A percentile compares a stretch with the other conserved stretches of the same genome.
Evolutionary conservation across 2,888 invertebrate species (phyloP).

Genomic region (Spodoptera exigua): DNA sequence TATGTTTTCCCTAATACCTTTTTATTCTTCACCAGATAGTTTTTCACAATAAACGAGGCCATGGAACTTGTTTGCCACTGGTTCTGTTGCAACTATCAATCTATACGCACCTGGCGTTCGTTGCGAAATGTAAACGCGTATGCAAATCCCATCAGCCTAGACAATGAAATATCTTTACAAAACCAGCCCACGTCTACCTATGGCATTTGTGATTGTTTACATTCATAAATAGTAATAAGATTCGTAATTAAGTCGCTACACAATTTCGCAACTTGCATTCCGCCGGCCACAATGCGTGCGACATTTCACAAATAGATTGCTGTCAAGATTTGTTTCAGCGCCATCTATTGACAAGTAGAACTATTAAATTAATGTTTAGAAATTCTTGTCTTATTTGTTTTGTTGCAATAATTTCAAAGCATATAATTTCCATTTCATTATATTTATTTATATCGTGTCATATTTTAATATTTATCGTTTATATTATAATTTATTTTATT

Average conservation of each 20-base stretch:
- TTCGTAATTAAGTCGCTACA: slow-evolving; percentile 61
- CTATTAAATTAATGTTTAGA: slow-evolving; percentile 34
- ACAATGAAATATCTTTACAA: slow-evolving; percentile 71
- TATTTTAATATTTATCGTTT: slow-evolving; percentile 5
- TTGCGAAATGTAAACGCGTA: slow-evolving; percentile 66
- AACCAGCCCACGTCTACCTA: slow-evolving; percentile 71
- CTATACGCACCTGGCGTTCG: slow-evolving; percentile 61
- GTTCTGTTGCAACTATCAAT: slow-evolving; percentile 56
- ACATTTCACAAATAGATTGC: slow-evolving; percentile 53
- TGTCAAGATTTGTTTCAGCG: slow-evolving; percentile 59
- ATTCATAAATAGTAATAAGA: slow-evolving; percentile 70
- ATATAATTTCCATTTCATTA: slow-evolving; percentile 4
- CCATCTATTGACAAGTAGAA: slow-evolving; percentile 70
- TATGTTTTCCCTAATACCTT: slow-evolving; percentile 24
- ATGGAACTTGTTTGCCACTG: slow-evolving; percentile 44
- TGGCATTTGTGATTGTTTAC: slow-evolving; percentile 68
- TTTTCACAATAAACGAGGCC: slow-evolving; percentile 46
- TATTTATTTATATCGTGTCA: slow-evolving; percentile 1
- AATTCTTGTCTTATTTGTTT: slow-evolving; percentile 2
- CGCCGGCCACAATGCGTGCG: slow-evolving; percentile 42
- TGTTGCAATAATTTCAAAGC: not conserved
- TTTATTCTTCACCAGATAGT: slow-evolving; percentile 33
- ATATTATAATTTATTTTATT: slow-evolving; percentile 1
- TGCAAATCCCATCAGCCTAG: slow-evolving; percentile 72
- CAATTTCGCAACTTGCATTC: slow-evolving; percentile 61